Percentiles rank a stretch among this genome's conserved stretches.
Conservation (phyloP, 2,113 vertebrate species). For the Psittacara wagleri region DNA sequence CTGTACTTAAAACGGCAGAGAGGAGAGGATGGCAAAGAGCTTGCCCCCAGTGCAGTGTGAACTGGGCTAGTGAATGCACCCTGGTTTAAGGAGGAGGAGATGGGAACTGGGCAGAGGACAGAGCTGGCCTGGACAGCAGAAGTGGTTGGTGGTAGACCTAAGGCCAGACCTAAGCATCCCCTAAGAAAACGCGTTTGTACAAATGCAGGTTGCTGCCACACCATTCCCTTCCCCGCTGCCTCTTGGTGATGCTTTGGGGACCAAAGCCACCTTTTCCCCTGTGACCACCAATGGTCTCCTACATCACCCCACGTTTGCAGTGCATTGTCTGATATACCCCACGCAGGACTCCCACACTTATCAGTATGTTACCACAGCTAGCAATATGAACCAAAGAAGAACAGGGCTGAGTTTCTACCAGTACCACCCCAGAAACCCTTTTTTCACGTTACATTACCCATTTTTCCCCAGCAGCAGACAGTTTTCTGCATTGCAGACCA, state of each 20-base stretch:
- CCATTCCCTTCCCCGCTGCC: neutral
- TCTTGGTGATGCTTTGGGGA: neutral
- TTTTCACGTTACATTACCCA: neutral
- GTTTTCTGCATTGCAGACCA: neutral
- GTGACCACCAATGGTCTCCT: neutral
- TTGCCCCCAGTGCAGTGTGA: neutral
- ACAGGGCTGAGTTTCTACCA: neutral
- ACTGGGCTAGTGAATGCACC: fast-evolving
- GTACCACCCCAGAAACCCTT: neutral
- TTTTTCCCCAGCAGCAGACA: neutral
- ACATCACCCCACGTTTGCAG: neutral
- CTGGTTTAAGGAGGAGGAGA: neutral
- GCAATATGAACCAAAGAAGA: neutral
- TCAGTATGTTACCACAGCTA: neutral
- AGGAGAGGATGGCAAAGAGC: neutral
- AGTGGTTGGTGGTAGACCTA: neutral
- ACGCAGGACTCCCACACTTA: fast-evolving
- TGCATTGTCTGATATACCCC: neutral
- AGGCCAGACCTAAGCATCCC: fast-evolving
- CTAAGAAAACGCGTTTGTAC: neutral
- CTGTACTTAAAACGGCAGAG: neutral
- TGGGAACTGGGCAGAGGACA: neutral
- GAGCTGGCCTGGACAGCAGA: neutral
- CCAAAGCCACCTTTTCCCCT: neutral
- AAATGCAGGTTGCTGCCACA: fast-evolving